These are phyloP conservation scores for Barypeithes pellucidus DNA, from an alignment of 2,888 invertebrate species.

Conservation along the genomic window DNA sequence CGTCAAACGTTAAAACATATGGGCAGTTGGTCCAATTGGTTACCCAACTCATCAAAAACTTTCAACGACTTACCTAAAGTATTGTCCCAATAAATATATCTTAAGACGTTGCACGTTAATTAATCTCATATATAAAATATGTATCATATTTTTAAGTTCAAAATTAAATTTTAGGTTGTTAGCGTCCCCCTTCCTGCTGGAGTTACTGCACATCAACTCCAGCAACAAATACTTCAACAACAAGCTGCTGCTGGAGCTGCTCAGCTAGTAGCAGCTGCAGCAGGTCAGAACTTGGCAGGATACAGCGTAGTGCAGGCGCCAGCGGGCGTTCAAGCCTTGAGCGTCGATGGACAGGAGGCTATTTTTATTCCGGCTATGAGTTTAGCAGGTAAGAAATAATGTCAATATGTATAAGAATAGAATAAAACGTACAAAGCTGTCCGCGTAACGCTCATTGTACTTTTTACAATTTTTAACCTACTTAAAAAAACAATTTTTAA, in stretches of 20 bases:
- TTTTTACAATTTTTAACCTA: no score
- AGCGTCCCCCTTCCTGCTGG: constrained; percentile 73
- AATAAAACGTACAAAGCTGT: no score
- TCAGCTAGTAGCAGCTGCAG: constrained; percentile 68
- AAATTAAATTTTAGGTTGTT: constrained; percentile 69
- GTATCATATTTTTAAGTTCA: neutral
- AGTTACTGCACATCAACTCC: constrained; percentile 73
- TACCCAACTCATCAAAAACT: no score
- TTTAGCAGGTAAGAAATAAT: constrained; percentile 68
- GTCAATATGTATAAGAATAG: no score
- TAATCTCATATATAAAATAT: neutral
- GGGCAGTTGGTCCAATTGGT: no score
- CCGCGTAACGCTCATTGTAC: no score
- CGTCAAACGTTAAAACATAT: no score
- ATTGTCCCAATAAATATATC: no score
- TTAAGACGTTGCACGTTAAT: no score
- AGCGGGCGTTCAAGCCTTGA: constrained; percentile 86
- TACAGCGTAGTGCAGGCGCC: constrained; percentile 80
- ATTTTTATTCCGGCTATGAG: constrained; percentile 90
- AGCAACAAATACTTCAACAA: constrained; percentile 76
- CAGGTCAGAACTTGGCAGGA: constrained; percentile 67
- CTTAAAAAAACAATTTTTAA: constrained; percentile 8
- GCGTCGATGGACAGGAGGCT: constrained; percentile 94
- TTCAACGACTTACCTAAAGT: no score
- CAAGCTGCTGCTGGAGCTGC: constrained; percentile 73